Conservation (phyloP, 1,140 invertebrate genomes). For the Euura lappo region DNA sequence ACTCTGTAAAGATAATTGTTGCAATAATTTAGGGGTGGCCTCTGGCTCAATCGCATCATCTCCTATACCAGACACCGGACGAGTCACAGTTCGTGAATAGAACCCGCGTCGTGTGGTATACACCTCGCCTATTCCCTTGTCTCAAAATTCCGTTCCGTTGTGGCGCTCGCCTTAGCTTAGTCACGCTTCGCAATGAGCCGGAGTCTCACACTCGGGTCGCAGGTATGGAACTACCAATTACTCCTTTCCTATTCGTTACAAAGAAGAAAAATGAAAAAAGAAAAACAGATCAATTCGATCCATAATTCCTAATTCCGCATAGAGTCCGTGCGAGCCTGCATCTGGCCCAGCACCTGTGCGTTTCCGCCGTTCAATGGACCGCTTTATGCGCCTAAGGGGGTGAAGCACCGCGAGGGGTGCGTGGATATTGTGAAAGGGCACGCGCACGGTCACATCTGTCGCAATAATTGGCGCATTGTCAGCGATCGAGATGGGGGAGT, state of each 20-base stretch:
- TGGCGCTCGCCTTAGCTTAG: slow-evolving; percentile 40
- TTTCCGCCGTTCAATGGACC: slow-evolving; percentile 20
- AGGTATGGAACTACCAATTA: not conserved
- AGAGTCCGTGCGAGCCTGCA: slow-evolving; percentile 16
- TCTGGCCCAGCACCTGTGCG: slow-evolving; percentile 44
- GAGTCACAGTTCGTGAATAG: too few relatives aligned
- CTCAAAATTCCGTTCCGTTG: not conserved
- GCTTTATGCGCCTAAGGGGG: slow-evolving; percentile 1
- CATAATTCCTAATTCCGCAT: too few relatives aligned
- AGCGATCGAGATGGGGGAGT: slow-evolving; percentile 13
- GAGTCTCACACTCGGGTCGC: slow-evolving; percentile 20
- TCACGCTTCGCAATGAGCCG: slow-evolving; percentile 54
- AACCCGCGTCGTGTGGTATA: too few relatives aligned
- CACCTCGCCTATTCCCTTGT: not conserved
- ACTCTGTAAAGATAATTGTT: slow-evolving; percentile 18
- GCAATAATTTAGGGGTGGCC: slow-evolving; percentile 43
- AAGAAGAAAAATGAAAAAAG: too few relatives aligned
- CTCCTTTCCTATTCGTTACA: slow-evolving; percentile 15
- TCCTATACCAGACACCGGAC: too few relatives aligned
- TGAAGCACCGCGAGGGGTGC: slow-evolving; percentile 22
- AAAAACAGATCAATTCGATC: too few relatives aligned
- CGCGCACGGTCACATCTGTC: slow-evolving; percentile 34
- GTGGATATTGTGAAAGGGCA: slow-evolving; percentile 39
- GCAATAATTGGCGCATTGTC: slow-evolving; percentile 31
- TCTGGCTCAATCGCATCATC: not conserved